Evolutionary conservation across 2,113 vertebrate species (phyloP), one percentile per base, ranked within the genome.

Genomic region (Azemiops feae): DNA sequence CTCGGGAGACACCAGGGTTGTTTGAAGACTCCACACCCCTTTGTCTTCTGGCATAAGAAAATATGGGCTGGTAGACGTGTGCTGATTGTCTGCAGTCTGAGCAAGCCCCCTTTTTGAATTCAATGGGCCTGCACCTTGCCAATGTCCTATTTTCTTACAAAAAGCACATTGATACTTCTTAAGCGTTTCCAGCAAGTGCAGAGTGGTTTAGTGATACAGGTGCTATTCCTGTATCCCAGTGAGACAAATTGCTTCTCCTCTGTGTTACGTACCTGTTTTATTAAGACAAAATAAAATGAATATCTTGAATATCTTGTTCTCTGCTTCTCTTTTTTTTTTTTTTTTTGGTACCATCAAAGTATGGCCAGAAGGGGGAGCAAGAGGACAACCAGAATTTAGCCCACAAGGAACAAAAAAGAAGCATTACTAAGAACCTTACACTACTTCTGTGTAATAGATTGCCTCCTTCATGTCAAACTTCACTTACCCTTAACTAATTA

Each of bases 301-400:
- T 74, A 34, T 5, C n/a, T 39, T 74, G n/a, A 74, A 74, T 74
- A 74, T 5, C 16, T 69, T 69, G 30, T 69, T 69, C 30, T 69
- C 30, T 4, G 11, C n/a, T 0, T 2, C 58, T n/a, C n/a, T n/a
- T 10, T 12, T 11, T 30, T 27, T 30, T 22, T 7, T 39, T 27
- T 30, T 22, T 7, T 39, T 0, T 11, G 54, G 95, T 91, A 60
- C 0, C 11, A 34, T 3, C 45, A 30, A 60, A 3, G 0, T 22
- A 22, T 87, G 86, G 57, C 95, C 96, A 4, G 88, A 81, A 89
- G 95, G 94, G 93, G 96, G 94, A 85, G 93, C 34, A 30, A 85
- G 87, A 85, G 16, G 87, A 64, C 52, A 8, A 25, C 30, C 47
- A 8, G 58, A 30, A 23, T 34, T 47, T 39, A 47, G 27, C 4